Evolutionary conservation across 2,113 vertebrate genomes (phyloP).

Genomic region (Pterophyllum scalare): DNA sequence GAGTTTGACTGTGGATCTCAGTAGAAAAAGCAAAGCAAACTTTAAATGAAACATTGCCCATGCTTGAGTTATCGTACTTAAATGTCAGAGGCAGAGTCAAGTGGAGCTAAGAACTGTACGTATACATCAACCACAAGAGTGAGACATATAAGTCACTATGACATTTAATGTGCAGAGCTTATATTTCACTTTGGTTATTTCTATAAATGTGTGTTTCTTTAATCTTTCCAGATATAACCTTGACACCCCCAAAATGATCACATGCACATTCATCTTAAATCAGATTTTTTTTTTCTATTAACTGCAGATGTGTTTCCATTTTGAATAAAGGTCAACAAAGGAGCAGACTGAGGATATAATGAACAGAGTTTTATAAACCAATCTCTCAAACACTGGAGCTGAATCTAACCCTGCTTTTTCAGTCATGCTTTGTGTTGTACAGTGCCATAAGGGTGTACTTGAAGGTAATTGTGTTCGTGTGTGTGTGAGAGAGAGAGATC

Average conservation of each 20-base stretch:
- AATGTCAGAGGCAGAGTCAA: conserved; percentile 6
- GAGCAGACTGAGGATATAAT: conserved; percentile 16
- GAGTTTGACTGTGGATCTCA: background rate
- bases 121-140: background rate
- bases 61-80: background rate
- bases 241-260: background rate
- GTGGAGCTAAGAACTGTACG: background rate
- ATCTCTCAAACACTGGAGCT: conserved; percentile 19
- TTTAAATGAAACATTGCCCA: background rate
- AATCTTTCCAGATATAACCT: background rate
- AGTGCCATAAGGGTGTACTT: conserved; percentile 2
- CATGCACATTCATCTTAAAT: background rate
- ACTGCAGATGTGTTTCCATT: background rate
- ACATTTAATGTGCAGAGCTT: background rate
- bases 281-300: background rate
- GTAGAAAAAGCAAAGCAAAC: background rate
- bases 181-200: background rate
- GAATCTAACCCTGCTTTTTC: background rate
- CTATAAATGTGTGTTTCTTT: background rate
- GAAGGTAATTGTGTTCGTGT: background rate
- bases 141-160: background rate
- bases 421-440: background rate
- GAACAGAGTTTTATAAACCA: background rate
- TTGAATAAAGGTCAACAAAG: background rate
- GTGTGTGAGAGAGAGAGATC: background rate